Evolutionary conservation across 37 sponge, comb jelly and placozoan genomes (phyloP).

Genomic region (Lycopodina hypogea): DNA sequence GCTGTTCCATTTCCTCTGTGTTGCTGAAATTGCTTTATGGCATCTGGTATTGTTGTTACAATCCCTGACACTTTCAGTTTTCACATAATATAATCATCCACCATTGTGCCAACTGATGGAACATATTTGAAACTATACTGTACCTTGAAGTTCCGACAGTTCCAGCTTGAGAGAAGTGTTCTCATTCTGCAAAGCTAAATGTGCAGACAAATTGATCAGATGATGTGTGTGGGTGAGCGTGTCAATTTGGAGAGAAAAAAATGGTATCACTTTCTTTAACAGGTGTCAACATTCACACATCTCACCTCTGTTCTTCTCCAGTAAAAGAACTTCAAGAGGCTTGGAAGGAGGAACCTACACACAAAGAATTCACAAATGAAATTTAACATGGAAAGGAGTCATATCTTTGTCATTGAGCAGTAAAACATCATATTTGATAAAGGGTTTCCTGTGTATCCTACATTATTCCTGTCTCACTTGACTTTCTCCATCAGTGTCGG

Average conservation of each 20-base stretch:
- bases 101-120: too few species aligned
- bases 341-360: slow-evolving; percentile 43
- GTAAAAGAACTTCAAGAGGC: slow-evolving; percentile 69
- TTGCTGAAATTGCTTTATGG: too few species aligned
- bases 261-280: background rate
- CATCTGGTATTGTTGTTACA: too few species aligned
- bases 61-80: too few species aligned
- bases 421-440: too few species aligned
- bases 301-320: slow-evolving; percentile 80
- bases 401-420: too few species aligned
- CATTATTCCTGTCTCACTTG: too few species aligned
- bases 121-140: too few species aligned
- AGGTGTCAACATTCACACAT: background rate
- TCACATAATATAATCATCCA: too few species aligned
- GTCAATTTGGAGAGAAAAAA: background rate
- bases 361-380: background rate
- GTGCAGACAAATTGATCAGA: background rate
- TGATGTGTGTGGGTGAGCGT: background rate
- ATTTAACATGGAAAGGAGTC: background rate
- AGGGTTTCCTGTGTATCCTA: too few species aligned
- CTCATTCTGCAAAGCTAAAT: slow-evolving; percentile 66
- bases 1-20: too few species aligned
- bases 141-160: slow-evolving; percentile 50
- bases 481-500: slow-evolving; percentile 4
- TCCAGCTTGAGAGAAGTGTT: slow-evolving; percentile 69